Base-by-base conservation (phyloP, 2,888 invertebrate species). In the Strigamia transsilvanica region DNA sequence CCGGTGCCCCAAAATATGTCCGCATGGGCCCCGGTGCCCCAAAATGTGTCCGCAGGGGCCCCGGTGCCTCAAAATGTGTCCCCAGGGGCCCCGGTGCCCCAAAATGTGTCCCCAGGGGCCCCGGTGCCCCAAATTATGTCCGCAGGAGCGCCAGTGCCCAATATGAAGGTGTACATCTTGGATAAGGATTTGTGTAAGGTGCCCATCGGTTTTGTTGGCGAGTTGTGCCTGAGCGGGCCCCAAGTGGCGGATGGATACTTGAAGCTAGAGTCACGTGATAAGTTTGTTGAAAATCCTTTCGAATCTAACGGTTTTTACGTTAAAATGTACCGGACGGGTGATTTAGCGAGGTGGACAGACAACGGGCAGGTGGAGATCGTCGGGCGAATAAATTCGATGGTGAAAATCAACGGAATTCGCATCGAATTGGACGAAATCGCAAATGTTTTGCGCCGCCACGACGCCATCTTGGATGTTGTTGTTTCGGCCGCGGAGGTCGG, bases 231-330 rank as follows among this genome's bases (percentile, higher is more conserved):
- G 0, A 91, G 95, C 0, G 96, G 96, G 0, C 88, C 90, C 77
- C 96, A 95, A 88, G 89, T 96, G 77, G 94, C 95, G 0, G 90
- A 91, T 0, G 96, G 95, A 0, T 96, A 96, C 86, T 93, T 95
- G 0, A 93, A 91, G 0, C 90, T 92, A 84, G 94, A 93, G 84
- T 90, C 92, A 0, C 92, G 2, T 12, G 34, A 93, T 80, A 92
- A 92, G 85, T 95, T 95, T 87, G 88, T 93, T 41, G 91, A 92
- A 84, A 95, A 95, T 88, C 93, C 94, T 0, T 90, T 94, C 82
- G 92, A 93, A 0, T 86, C 88, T 56, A 91, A 92, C 86, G 15
- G 4, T 91, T 91, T 85, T 3, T 32, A 23, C 15, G 85, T 84
- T 9, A 92, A 91, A 34, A 89, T 96, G 0, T 96, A 94, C 88